Evolutionary conservation across 2,888 invertebrate species (phyloP).

Genomic region (Lydus trimaculatus): DNA sequence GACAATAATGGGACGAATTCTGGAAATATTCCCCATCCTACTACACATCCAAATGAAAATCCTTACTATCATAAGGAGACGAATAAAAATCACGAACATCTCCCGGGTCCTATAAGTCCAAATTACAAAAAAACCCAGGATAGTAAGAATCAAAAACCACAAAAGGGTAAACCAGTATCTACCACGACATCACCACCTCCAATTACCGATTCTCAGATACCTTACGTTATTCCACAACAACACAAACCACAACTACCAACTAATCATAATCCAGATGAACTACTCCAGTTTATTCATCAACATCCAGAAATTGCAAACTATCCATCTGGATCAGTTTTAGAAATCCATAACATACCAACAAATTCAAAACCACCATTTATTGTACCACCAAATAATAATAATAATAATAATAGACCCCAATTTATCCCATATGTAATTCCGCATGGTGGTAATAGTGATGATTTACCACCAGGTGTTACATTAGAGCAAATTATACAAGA

Average conservation of each 20-base stretch:
- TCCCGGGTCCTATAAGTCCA: conserved; percentile 61
- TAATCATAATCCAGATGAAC: conserved; percentile 53
- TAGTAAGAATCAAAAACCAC: conserved; percentile 30
- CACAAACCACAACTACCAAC: conserved; percentile 35
- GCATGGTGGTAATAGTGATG: conserved; percentile 36
- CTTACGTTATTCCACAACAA: conserved; percentile 25
- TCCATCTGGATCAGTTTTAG: conserved; percentile 58
- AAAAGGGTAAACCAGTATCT: conserved; percentile 39
- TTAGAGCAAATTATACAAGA: conserved; percentile 56
- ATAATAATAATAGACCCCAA: conserved; percentile 25
- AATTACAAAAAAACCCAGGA: conserved; percentile 46
- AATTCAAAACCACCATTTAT: conserved; percentile 16
- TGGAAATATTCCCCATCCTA: conserved; percentile 20
- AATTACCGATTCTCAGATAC: conserved; percentile 18
- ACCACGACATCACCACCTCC: conserved; percentile 27
- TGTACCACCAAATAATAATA: conserved; percentile 13
- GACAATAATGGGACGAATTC: conserved; percentile 30
- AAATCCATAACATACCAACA: conserved; percentile 53
- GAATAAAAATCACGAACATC: too few species aligned
- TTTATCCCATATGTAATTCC: conserved; percentile 45
- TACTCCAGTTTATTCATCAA: conserved; percentile 57
- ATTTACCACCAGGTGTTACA: conserved; percentile 49
- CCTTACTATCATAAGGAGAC: conserved; percentile 44
- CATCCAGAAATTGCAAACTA: conserved; percentile 59
- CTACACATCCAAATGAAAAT: conserved; percentile 44